Conservation (phyloP, 2,888 invertebrate genomes). For the Mechanitis messenoides region DNA sequence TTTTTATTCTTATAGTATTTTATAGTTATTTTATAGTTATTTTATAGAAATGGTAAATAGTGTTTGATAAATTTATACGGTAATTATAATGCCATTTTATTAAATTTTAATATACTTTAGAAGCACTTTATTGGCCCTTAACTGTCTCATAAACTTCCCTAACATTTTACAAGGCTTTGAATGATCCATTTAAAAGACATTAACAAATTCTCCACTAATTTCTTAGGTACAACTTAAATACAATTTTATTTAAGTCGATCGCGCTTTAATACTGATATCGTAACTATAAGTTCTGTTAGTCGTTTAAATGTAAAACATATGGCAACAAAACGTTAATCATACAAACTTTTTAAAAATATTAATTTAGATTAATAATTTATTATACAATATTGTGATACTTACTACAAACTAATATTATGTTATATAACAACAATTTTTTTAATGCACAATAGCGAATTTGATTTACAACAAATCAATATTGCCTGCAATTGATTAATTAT, state of each 20-base stretch:
- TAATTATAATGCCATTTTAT: slow-evolving; percentile 38
- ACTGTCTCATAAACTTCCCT: slow-evolving; percentile 32
- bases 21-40: too few relatives aligned
- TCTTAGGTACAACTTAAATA: slow-evolving; percentile 21
- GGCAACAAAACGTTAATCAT: too few relatives aligned
- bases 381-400: too few relatives aligned
- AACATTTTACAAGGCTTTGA: slow-evolving; percentile 32
- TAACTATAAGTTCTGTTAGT: too few relatives aligned
- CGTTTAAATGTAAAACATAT: too few relatives aligned
- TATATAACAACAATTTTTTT: too few relatives aligned
- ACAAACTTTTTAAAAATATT: not conserved
- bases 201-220: slow-evolving; percentile 29
- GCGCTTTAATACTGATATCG: not conserved
- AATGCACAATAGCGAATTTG: too few relatives aligned
- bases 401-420: too few relatives aligned
- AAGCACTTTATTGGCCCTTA: slow-evolving; percentile 33
- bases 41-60: too few relatives aligned
- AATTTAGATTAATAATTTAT: too few relatives aligned
- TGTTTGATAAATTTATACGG: not conserved
- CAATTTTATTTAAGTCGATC: slow-evolving; percentile 15
- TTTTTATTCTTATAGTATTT: too few relatives aligned
- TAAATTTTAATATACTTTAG: slow-evolving; percentile 27
- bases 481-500: not conserved
- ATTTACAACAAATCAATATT: too few relatives aligned
- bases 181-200: slow-evolving; percentile 36